Conservation (phyloP, 1,140 invertebrate genomes). For the Drosophila orosa region DNA sequence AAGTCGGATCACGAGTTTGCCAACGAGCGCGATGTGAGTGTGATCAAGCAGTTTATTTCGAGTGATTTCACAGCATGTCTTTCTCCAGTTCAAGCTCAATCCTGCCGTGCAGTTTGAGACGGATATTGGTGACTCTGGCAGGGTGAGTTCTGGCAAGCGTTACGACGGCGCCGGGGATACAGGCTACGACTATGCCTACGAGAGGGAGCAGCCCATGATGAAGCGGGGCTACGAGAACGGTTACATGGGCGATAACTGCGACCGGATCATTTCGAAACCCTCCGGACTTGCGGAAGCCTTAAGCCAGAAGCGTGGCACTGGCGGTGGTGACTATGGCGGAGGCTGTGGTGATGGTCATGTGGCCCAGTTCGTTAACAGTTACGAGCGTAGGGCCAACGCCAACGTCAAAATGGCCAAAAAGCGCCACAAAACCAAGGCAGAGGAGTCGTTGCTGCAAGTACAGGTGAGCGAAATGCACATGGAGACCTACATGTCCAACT, state of each 20-base stretch:
- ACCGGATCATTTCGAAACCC: neutral
- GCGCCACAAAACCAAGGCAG: slow-evolving; percentile 40
- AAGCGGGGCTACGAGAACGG: slow-evolving; percentile 32
- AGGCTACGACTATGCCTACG: slow-evolving; percentile 12
- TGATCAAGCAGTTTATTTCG: neutral
- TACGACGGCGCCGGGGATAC: slow-evolving; percentile 18
- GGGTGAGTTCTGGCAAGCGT: slow-evolving; percentile 38
- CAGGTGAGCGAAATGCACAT: slow-evolving; percentile 15
- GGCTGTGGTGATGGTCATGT: slow-evolving; percentile 43
- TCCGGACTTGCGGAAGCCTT: slow-evolving; percentile 18
- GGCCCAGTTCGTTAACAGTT: slow-evolving; percentile 39
- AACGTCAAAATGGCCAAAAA: slow-evolving; percentile 45
- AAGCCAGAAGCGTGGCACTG: slow-evolving; percentile 21
- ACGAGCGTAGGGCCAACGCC: slow-evolving; percentile 48
- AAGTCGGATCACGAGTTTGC: slow-evolving; percentile 81
- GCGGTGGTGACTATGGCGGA: neutral
- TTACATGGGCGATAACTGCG: slow-evolving; percentile 28
- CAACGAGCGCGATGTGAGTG: slow-evolving; percentile 73
- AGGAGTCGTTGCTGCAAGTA: slow-evolving; percentile 14
- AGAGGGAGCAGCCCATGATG: slow-evolving; percentile 7
- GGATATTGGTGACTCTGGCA: slow-evolving; percentile 69
- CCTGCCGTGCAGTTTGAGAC: slow-evolving; percentile 65
- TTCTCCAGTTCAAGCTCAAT: slow-evolving; percentile 61
- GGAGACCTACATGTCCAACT: slow-evolving; percentile 48
- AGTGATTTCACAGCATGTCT: neutral